These are phyloP conservation scores for Sussaba pulchella DNA, from an alignment of 2,888 invertebrate species.

Conservation along the genomic window DNA sequence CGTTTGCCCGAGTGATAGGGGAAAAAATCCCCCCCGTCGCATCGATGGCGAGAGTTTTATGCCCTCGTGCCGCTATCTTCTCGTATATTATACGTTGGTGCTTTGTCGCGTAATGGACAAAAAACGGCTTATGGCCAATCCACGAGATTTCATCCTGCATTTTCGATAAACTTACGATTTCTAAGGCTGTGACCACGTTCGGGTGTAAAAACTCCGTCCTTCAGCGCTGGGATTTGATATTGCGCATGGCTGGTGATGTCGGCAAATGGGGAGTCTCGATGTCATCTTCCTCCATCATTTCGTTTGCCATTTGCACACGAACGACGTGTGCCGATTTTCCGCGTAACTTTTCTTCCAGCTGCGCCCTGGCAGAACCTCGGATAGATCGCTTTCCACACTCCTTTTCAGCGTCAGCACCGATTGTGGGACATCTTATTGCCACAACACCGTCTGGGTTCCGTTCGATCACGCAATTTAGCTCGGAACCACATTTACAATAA, in stretches of 20 bases:
- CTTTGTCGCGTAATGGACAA: constrained; percentile 64
- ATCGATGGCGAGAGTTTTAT: constrained; percentile 59
- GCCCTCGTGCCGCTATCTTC: constrained; percentile 23
- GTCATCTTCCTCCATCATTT: constrained; percentile 49
- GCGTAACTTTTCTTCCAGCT: constrained; percentile 58
- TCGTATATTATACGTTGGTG: constrained; percentile 59
- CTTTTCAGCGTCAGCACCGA: not conserved
- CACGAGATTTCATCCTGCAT: constrained; percentile 55
- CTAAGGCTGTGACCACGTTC: constrained; percentile 59
- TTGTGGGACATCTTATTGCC: constrained; percentile 25
- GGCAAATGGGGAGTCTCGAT: constrained; percentile 37
- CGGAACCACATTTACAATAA: constrained; percentile 34
- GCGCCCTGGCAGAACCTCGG: constrained; percentile 50
- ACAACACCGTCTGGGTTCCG: constrained; percentile 33
- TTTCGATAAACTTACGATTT: constrained; percentile 34
- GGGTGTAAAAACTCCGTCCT: constrained; percentile 17
- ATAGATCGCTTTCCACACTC: constrained; percentile 66
- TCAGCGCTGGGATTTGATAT: constrained; percentile 41
- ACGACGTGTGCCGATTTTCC: constrained; percentile 63
- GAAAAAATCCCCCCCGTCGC: constrained; percentile 63
- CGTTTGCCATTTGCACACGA: constrained; percentile 62
- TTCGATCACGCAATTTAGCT: constrained; percentile 36
- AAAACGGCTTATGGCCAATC: constrained; percentile 62
- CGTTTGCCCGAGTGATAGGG: constrained; percentile 54
- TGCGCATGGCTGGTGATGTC: constrained; percentile 20